Evolutionary conservation across 2,113 vertebrate genomes (phyloP), one percentile per base, ranked within the genome.

Genomic region (Polypterus senegalus): DNA sequence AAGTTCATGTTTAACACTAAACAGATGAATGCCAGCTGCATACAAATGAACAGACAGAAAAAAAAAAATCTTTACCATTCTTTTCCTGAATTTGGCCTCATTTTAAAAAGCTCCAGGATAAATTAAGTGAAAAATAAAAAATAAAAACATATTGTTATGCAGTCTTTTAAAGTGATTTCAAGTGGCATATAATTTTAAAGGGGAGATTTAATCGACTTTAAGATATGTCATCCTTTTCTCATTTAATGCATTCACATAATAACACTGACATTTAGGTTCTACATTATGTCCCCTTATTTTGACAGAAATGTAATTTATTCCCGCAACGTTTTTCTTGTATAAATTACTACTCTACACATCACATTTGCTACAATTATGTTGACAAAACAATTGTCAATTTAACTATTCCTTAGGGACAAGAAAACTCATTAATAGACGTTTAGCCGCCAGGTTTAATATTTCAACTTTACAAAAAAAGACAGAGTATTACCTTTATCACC

Each of bases 391-490:
- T 2, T 64, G 60, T 70, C 58, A 73, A 68, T 63, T 58, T 66
- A 73, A 61, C 64, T 51, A 68, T 59, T 47, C 59, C 44, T 62
- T 10, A 46, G 53, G 55, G 62, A 79, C 73, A 6, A 70, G 46
- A 67, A 73, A 72, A 67, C 3, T 61, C 61, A 71, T 65, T 71
- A 63, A 64, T 63, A 58, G n/a, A 7, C 56, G 9, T 58, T 45
- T 58, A 58, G 56, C 56, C 27, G 5, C 11, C 8, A 45, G 56
- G 51, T 52, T 58, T 27, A 46, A 58, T 45, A 58, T 58, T 45
- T 58, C 56, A 58, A 27, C 27, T 58, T 46, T 27, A 52, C 51
- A 45, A 58, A 58, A 44, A 57, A 6, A 57, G 43, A 27, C 46
- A 52, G 7, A 52, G 7, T 52, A 52, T 8, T 52, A 52, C 51